A percentile compares a stretch with the other conserved stretches of the same genome.
Evolutionary conservation across 2,888 invertebrate genomes (phyloP).

Genomic region (Copidosoma aretas): DNA sequence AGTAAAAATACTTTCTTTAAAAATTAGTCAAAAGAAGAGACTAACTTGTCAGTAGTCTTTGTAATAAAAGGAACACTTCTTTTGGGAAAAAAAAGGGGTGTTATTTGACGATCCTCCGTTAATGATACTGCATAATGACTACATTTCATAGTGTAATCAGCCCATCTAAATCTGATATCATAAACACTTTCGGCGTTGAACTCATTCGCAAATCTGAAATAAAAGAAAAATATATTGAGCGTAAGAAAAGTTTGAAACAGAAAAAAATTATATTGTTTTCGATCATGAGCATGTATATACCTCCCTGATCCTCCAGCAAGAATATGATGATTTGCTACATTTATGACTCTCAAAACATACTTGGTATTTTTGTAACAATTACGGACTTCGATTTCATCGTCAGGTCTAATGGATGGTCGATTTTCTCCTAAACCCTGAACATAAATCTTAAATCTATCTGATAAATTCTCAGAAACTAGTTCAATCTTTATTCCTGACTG

Average conservation of each 20-base stretch:
- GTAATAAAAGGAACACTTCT: not conserved
- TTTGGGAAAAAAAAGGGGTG: slow-evolving; percentile 37
- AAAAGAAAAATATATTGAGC: not conserved
- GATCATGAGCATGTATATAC: not conserved
- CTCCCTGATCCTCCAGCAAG: not conserved
- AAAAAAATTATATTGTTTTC: not conserved
- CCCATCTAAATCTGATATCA: slow-evolving; percentile 37
- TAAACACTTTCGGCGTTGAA: slow-evolving; percentile 22
- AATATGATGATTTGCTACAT: slow-evolving; percentile 21
- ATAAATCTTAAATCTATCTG: slow-evolving; percentile 14
- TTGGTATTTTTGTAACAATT: not conserved
- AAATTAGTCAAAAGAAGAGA: not conserved
- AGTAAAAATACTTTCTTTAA: not conserved
- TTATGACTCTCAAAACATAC: slow-evolving; percentile 4
- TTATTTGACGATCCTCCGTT: slow-evolving; percentile 27
- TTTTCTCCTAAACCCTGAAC: slow-evolving; percentile 28
- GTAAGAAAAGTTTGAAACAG: not conserved
- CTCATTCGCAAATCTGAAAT: slow-evolving; percentile 15
- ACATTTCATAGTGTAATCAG: slow-evolving; percentile 41
- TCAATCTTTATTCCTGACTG: not conserved
- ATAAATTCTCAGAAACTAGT: not conserved
- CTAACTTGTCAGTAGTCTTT: slow-evolving; percentile 17
- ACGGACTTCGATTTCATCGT: slow-evolving; percentile 19
- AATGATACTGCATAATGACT: slow-evolving; percentile 42
- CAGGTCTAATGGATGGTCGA: slow-evolving; percentile 21